Base-by-base conservation (phyloP, 2,113 vertebrate species). In the Cyprinodon brontotheroides region DNA sequence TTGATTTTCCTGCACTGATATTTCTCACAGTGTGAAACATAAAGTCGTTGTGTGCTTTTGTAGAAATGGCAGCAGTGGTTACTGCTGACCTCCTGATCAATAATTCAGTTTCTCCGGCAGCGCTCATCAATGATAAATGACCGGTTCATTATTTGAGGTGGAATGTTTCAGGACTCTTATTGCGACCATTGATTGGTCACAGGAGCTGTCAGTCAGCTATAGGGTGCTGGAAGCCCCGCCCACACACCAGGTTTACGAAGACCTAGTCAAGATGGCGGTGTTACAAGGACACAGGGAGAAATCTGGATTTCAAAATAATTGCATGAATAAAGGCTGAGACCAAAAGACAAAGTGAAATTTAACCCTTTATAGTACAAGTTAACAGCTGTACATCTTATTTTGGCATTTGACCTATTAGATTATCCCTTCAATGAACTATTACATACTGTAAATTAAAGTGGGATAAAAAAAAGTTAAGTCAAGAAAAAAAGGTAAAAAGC, bases 41-140 rank as follows among this genome's bases (percentile, higher is more conserved):
- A 13, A 45, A 5, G 15, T n/a, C 59, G 10, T n/a, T 36, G 66
- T 78, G 12, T 65, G 63, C 68, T 66, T 50, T 65, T 60, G 40
- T 79, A 72, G 68, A 75, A 76, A 82, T 62, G 63, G 69, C 74
- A 68, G 70, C 74, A 81, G 72, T 83, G 84, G 75, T 76, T 84
- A 80, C 72, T 80, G 79, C 39, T 83, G 77, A 91, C 84, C 80
- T 82, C 72, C 60, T 83, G 68, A 90, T 93, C 61, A 93, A 93
- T 93, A 87, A 93, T 93, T 89, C 60, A 93, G 75, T 57, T 20
- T 66, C 82, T 76, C 72, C 61, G 50, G 89, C 82, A 81, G 81
- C 6, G 63, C 53, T 81, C 29, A 85, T 94, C 48, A 89, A 94
- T 93, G 87, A 92, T 90, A 67, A 72, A 93, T 70, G 40, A 63